Conservation (phyloP, 2,113 vertebrate species). For the Onychostoma macrolepis region DNA sequence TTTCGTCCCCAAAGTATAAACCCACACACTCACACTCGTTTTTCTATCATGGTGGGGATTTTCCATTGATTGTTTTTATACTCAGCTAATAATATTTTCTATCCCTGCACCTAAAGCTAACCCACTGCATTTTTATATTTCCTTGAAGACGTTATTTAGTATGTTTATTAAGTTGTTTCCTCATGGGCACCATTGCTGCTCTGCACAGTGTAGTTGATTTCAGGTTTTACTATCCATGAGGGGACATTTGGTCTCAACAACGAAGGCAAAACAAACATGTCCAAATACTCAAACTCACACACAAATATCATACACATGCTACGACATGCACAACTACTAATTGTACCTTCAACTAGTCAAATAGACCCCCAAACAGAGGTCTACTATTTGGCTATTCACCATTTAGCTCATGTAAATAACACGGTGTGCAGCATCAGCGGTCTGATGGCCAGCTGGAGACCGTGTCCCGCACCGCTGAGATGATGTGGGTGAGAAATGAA, state of each 20-base stretch:
- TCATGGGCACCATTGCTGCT: not conserved
- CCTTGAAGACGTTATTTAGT: constrained; percentile 13
- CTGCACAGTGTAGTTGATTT: constrained; percentile 1
- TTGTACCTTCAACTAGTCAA: not conserved
- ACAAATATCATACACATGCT: constrained; percentile 6
- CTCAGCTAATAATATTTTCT: constrained; percentile 14
- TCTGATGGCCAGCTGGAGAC: not conserved
- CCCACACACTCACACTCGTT: not conserved
- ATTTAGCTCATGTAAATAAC: not conserved
- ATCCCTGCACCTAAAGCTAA: constrained; percentile 9
- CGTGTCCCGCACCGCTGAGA: not conserved
- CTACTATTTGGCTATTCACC: not conserved
- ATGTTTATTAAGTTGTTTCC: constrained; percentile 20
- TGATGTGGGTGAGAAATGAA: not conserved
- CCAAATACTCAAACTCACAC: not conserved
- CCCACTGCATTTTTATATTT: constrained; percentile 18
- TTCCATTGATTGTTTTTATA: constrained; percentile 22
- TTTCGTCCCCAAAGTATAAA: not conserved
- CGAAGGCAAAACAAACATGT: not conserved
- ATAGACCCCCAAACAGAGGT: not conserved
- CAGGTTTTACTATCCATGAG: constrained; percentile 24
- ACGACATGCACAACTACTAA: constrained; percentile 45
- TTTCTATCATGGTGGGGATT: constrained; percentile 17
- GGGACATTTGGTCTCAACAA: not conserved
- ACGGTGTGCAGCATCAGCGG: not conserved